phyloP scores from a whole-genome alignment of 2,113 vertebrate species.

The Muscicapa adusta region DNA sequence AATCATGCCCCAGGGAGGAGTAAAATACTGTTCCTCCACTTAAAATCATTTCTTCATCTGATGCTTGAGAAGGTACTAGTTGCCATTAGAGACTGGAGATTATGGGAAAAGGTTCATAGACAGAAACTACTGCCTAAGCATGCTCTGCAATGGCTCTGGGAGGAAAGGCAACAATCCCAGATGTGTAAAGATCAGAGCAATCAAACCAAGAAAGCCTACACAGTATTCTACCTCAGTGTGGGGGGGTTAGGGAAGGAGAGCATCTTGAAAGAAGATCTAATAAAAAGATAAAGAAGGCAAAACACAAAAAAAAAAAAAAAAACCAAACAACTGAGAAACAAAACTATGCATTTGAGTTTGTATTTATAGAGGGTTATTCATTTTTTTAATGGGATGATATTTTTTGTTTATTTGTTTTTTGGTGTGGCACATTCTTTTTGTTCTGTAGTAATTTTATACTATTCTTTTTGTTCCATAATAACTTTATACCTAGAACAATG shows the following conservation, averaged over 20 bases:
- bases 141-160: not conserved
- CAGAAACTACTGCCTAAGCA: not conserved
- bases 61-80: constrained; percentile 2
- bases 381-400: rapidly evolving
- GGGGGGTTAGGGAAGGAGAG: not conserved
- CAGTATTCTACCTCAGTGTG: not conserved
- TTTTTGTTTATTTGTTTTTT: not conserved
- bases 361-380: not conserved
- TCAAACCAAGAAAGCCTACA: not conserved
- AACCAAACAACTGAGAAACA: not conserved
- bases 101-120: not conserved
- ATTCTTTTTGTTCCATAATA: not conserved
- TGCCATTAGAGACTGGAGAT: not conserved
- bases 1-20: not conserved
- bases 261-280: not conserved
- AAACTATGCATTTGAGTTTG: not conserved
- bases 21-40: not conserved
- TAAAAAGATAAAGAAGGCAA: not conserved
- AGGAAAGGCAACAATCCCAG: not conserved
- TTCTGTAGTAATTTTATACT: not conserved
- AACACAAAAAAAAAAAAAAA: not conserved
- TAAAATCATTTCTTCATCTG: not conserved
- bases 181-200: not conserved
- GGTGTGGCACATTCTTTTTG: not conserved
- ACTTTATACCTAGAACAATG: not conserved